Conservation (phyloP, 2,113 vertebrate genomes). For the Mustela nigripes region DNA sequence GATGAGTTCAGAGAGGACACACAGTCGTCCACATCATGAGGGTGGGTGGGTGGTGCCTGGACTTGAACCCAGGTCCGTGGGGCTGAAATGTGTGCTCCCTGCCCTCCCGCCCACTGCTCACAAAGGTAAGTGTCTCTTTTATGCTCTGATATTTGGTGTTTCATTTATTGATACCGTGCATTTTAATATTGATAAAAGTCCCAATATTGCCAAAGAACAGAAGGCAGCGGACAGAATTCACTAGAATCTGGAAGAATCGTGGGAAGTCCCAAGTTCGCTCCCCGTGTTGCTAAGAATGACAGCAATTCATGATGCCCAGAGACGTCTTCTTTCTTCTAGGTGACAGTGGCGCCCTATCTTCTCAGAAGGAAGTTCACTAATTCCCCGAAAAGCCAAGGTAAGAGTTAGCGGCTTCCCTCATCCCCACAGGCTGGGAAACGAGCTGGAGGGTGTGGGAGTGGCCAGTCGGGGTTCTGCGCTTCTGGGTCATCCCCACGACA, state of each 20-base stretch:
- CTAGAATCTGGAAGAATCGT: not conserved
- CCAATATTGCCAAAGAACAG: too few relatives aligned
- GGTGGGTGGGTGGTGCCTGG: rapidly evolving
- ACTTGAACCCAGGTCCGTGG: not conserved
- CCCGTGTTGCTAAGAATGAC: not conserved
- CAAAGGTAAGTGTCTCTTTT: not conserved
- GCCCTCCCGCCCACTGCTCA: rapidly evolving
- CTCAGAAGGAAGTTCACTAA: slow-evolving; percentile 82
- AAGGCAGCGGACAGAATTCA: too few relatives aligned
- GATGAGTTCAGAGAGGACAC: not conserved
- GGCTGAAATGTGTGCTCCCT: rapidly evolving
- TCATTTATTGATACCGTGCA: rapidly evolving
- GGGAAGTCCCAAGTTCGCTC: not conserved
- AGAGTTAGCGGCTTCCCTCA: not conserved
- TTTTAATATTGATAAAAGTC: not conserved
- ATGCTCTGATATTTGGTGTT: rapidly evolving
- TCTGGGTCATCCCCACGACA: rapidly evolving
- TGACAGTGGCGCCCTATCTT: not conserved
- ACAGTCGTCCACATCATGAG: rapidly evolving
- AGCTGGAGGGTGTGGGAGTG: rapidly evolving
- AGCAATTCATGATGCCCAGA: rapidly evolving
- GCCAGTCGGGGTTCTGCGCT: rapidly evolving
- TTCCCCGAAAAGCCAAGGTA: slow-evolving; percentile 77
- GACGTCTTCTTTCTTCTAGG: slow-evolving; percentile 57
- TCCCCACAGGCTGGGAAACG: rapidly evolving